Evolutionary conservation across 1,140 invertebrate species (phyloP).

Genomic region (Palaemon carinicauda): DNA sequence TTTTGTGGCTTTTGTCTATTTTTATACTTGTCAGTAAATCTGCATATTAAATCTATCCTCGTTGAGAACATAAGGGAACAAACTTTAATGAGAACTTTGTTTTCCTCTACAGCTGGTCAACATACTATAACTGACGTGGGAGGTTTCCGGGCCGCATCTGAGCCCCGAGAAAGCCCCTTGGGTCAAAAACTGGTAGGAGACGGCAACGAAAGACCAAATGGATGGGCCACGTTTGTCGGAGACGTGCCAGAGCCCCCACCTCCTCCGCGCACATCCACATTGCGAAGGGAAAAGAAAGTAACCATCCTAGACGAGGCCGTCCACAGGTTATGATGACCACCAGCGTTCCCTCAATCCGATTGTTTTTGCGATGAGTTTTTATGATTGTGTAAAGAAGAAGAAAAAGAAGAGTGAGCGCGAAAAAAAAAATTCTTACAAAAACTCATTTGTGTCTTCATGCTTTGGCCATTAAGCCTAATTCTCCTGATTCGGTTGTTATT

Average conservation of each 20-base stretch:
- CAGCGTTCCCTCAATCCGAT: neutral
- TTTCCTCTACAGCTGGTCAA: neutral
- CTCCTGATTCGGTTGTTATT: too few relatives aligned
- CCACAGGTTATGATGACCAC: conserved; percentile 50
- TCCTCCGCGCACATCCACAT: conserved; percentile 38
- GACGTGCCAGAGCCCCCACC: conserved; percentile 47
- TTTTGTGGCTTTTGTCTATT: too few relatives aligned
- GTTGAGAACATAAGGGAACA: too few relatives aligned
- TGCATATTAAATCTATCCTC: too few relatives aligned
- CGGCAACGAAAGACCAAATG: conserved; percentile 36
- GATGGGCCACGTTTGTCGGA: conserved; percentile 44
- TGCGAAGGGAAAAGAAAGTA: conserved; percentile 48
- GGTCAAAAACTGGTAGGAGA: neutral
- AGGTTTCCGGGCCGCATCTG: neutral
- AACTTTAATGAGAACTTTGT: too few relatives aligned
- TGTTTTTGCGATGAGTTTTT: neutral
- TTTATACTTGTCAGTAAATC: too few relatives aligned
- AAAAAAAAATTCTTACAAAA: neutral
- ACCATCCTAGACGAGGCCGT: conserved; percentile 53
- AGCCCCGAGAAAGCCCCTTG: conserved; percentile 7
- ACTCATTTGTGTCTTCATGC: neutral
- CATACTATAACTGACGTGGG: neutral
- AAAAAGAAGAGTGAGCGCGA: neutral
- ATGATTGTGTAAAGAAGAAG: neutral
- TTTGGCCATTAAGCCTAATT: too few relatives aligned